Evolutionary conservation across 2,113 vertebrate species (phyloP), one percentile per base, ranked within the genome.

Genomic region (Amphiprion ocellaris): DNA sequence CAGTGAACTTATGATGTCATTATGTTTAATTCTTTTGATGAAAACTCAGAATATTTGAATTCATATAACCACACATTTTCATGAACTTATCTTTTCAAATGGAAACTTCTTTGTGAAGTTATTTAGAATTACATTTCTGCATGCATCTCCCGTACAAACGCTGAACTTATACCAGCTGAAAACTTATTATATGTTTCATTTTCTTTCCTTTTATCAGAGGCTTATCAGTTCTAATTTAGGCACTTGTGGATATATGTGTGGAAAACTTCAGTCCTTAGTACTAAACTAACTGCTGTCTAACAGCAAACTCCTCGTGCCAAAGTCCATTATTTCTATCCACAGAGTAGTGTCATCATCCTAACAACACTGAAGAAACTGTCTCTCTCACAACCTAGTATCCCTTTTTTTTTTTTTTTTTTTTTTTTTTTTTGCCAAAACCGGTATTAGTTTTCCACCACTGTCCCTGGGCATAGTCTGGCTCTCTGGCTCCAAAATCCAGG

Each of bases 391-490:
- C 28, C 21, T 56, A 64, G 58, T 64, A 79, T 70, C 66, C 60
- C 41, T 62, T 37, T 69, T 26, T 26, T 26, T 79, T 80, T 53
- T 74, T 26, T 79, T 80, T 53, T 62, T 37, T 69, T 26, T 26
- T 62, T 37, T 69, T 26, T 26, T 26, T 79, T 80, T 53, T 74
- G 77, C 85, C 84, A 89, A 90, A 83, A 60, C 71, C 89, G 78
- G 70, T 83, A 82, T 83, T 87, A 83, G 62, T 83, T 89, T 82
- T 92, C 71, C 73, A 89, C 80, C 58, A 81, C 79, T 80, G 86
- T 89, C 87, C 82, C 60, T 39, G 33, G 90, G 85, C 79, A 74
- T 85, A 70, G 84, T 75, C 83, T 79, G 69, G 71, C 76, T 84
- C 46, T 54, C 59, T 79, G 73, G 72, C 79, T 84, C 33, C 16